Evolutionary conservation across 53 echinoderm and acorn worm genomes (phyloP), one percentile per base, ranked within the genome.

Genomic region (Paracentrotus lividus): DNA sequence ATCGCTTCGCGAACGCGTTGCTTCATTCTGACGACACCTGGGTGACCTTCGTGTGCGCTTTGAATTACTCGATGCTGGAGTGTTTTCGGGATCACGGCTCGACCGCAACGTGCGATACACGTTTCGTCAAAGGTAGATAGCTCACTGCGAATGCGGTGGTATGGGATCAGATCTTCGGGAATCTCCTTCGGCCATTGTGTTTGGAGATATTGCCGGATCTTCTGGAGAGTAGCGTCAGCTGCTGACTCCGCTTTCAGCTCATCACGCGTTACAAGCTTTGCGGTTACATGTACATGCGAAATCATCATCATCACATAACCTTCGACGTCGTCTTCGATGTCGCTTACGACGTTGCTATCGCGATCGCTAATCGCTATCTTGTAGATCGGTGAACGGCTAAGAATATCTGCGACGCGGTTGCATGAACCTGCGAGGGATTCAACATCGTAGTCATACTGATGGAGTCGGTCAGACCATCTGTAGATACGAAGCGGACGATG

Each of bases 351-450:
- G 49, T 49, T 4, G 60, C 20, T 69, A 15, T 21, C 56, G 84
- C 45, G 51, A 68, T 57, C n/a, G 21, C 55, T 86, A 52, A 43
- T 51, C 53, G 86, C 52, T n/a, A n/a, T n/a, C n/a, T n/a, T n/a
- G n/a, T n/a, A n/a, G n/a, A 89, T 55, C 8, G 27, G 8, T 42
- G 90, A 43, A 43, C 66, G 90, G 52, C 90, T 89, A 33, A 96
- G 94, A 27, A 92, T 88, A 58, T 96, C 96, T 32, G 96, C 95
- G 0, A 96, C 94, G n/a, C 49, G 77, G 61, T 96, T 96, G 33
- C 59, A 85, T 20, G 92, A 49, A 23, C 94, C 94, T 20, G 96
- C 88, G 26, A 94, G 51, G 43, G 88, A 96, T 42, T 95, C 88
- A 24, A 96, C 93, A 1, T 56, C 49, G 87, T 90, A 95, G 29